Base-by-base conservation (phyloP, 2,797 vertebrate genomes). In the Pteropus rufus region DNA sequence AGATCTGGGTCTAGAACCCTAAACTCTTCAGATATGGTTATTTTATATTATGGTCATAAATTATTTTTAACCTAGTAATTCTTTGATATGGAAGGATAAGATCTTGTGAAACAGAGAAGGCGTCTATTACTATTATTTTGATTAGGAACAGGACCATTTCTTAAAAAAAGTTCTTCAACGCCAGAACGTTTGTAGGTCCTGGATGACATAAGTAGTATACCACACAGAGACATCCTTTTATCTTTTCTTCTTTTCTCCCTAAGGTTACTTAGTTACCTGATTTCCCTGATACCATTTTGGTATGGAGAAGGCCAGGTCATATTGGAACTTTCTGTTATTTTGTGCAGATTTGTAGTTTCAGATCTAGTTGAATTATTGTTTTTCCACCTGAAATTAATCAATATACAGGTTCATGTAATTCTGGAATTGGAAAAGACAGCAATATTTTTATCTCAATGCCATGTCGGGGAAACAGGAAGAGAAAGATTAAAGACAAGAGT, bases 71-170 rank as follows among this genome's bases (percentile, higher is more conserved):
- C 58, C 1, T 62, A 69, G 7, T 19, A 79, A 79, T 83, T 77
- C 5, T 91, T 88, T 94, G 72, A 49, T 81, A 15, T 34, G n/a
- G 44, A 67, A 29, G 56, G 4, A 7, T 84, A 79, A 69, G 52
- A 89, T 95, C 29, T 95, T 70, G 67, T 31, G n/a, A 91, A 84
- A 88, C 26, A 88, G 49, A 77, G 64, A 77, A 87, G 7, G 11
- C 77, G 49, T 56, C 15, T 73, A 9, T 52, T 92, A 69, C 6
- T 94, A 69, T 80, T 82, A 54, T 80, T 93, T 95, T 76, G 29
- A 70, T 89, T 92, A 82, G 89, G 26, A 94, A 77, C 29, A 70
- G 39, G 10, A 58, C 26, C 23, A 62, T 44, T 77, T 84, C 23
- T 88, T 89, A 29, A 82, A 36, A 83, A 26, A 73, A 49, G 10